Percentiles rank a stretch among this genome's conserved stretches.
phyloP scores from a whole-genome alignment of 1,140 invertebrate genomes.

The Drosophila parabipectinata region DNA sequence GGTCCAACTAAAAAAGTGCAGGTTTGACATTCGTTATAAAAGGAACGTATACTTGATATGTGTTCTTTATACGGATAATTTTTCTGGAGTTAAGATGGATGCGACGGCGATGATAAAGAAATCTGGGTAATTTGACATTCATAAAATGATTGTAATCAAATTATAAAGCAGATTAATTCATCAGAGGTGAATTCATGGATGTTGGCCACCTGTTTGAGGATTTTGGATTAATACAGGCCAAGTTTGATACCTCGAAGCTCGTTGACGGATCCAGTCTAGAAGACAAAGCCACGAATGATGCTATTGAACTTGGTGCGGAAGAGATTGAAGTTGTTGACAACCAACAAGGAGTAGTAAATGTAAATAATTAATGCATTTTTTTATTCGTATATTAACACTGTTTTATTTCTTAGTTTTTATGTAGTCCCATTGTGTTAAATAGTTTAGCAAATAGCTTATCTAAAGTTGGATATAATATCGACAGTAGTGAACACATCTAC shows the following conservation, averaged over 20 bases:
- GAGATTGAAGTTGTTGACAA: slow-evolving; percentile 86
- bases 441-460: slow-evolving; percentile 36
- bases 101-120: slow-evolving; percentile 85
- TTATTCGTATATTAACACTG: background rate
- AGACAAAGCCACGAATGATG: slow-evolving; percentile 87
- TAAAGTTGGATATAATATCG: slow-evolving; percentile 49
- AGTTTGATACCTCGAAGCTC: slow-evolving; percentile 54
- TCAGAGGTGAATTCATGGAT: slow-evolving; percentile 57
- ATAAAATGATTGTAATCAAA: background rate
- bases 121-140: slow-evolving; percentile 75
- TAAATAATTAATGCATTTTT: slow-evolving; percentile 50
- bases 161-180: slow-evolving; percentile 12
- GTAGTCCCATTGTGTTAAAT: slow-evolving; percentile 43
- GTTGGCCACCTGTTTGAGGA: slow-evolving; percentile 85
- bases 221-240: slow-evolving; percentile 85
- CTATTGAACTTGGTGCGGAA: slow-evolving; percentile 87
- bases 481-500: slow-evolving; percentile 61
- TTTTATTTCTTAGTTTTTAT: slow-evolving; percentile 47
- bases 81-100: slow-evolving; percentile 64
- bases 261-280: slow-evolving; percentile 68
- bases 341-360: slow-evolving; percentile 79
- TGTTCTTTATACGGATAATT: slow-evolving; percentile 74
- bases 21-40: slow-evolving; percentile 83
- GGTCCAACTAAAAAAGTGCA: slow-evolving; percentile 62
- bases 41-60: slow-evolving; percentile 69